A percentile compares a stretch with the other conserved stretches of the same genome.
These are phyloP conservation scores for Proterorhinus semilunaris DNA, from an alignment of 2,113 vertebrate species.

Conservation along the genomic window DNA sequence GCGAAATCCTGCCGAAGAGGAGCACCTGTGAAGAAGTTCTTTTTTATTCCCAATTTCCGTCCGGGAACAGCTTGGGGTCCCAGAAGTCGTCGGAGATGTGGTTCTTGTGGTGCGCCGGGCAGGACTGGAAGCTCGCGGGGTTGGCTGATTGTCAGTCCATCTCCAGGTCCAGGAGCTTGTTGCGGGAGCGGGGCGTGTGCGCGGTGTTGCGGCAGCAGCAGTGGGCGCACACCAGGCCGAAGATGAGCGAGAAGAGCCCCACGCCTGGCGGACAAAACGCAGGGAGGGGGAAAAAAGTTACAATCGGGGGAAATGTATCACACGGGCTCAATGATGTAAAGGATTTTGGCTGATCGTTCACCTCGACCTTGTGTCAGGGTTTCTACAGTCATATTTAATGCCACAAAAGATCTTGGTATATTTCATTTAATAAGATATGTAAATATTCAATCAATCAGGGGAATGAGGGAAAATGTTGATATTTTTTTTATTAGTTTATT, in stretches of 20 bases:
- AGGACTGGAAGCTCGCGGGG: constrained; percentile 48
- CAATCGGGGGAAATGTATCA: too few species aligned
- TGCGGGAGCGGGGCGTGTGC: constrained; percentile 80
- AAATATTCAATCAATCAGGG: too few species aligned
- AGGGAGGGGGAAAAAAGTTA: background rate
- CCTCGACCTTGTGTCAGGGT: too few species aligned
- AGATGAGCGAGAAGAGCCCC: constrained; percentile 89
- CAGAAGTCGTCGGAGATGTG: constrained; percentile 56
- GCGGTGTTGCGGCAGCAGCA: constrained; percentile 89
- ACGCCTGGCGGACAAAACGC: constrained; percentile 56
- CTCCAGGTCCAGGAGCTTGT: constrained; percentile 90
- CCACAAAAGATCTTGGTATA: too few species aligned
- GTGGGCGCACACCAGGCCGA: constrained; percentile 88
- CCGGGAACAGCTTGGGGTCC: constrained; percentile 62
- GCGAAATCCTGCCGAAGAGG: constrained; percentile 45
- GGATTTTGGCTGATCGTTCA: too few species aligned
- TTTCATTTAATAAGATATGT: too few species aligned
- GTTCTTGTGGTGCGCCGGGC: constrained; percentile 57
- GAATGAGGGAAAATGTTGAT: too few species aligned
- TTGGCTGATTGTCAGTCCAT: constrained; percentile 85
- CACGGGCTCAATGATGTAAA: too few species aligned
- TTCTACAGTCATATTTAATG: too few species aligned
- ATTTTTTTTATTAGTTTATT: too few species aligned
- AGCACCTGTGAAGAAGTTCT: constrained; percentile 23
- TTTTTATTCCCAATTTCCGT: constrained; percentile 55